Percentiles rank a stretch among this genome's conserved stretches.
Evolutionary conservation across 2,113 vertebrate genomes (phyloP).

Genomic region (Psephotus haematonotus): DNA sequence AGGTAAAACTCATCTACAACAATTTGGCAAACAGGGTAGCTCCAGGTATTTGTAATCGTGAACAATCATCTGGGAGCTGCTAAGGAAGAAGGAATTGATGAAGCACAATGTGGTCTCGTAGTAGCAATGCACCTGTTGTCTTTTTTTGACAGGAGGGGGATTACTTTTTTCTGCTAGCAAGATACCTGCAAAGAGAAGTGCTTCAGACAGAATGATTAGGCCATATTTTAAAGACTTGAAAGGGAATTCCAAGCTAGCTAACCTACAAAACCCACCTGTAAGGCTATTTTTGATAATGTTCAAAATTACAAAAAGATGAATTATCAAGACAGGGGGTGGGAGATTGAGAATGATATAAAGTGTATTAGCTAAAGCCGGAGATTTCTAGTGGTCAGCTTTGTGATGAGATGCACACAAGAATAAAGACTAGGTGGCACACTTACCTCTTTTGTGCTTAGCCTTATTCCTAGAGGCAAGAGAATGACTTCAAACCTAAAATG

Average conservation of each 20-base stretch:
- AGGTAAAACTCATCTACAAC: not conserved
- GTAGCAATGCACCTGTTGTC: not conserved
- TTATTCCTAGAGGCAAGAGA: not conserved
- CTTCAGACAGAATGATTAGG: not conserved
- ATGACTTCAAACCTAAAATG: not conserved
- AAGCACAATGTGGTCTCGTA: not conserved
- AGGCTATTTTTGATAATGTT: not conserved
- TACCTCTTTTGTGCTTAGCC: not conserved
- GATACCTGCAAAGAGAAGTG: not conserved
- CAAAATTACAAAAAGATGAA: not conserved
- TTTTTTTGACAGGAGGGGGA: not conserved
- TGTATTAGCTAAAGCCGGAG: not conserved
- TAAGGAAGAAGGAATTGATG: not conserved
- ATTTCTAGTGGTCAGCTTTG: not conserved
- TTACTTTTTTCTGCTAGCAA: not conserved
- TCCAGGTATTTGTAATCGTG: not conserved
- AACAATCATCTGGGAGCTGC: not conserved
- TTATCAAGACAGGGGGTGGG: not conserved
- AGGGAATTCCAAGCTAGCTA: not conserved
- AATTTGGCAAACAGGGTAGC: not conserved
- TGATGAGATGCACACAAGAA: not conserved
- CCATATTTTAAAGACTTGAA: not conserved
- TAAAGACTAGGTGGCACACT: not conserved
- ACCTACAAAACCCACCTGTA: not conserved
- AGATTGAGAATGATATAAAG: not conserved